Evolutionary conservation across 2,888 invertebrate genomes (phyloP), one percentile per base, ranked within the genome.

Genomic region (Perithous albicinctus): DNA sequence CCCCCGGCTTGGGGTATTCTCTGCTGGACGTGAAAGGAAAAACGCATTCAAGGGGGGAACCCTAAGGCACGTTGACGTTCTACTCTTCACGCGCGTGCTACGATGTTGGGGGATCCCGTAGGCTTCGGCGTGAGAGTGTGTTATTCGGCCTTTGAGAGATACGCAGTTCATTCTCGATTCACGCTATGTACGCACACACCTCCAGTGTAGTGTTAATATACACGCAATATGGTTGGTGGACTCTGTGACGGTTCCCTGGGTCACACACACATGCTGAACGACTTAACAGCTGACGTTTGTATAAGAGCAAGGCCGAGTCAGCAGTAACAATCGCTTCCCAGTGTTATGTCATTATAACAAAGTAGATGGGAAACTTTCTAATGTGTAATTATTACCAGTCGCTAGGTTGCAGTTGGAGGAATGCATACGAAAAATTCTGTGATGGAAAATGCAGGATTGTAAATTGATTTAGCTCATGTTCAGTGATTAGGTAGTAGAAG

Each of bases 1-100:
- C 91, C 93, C 90, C 92, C 90, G 90, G 32, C 15, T 18, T 59
- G 91, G 92, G 93, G 93, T 93, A 93, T 93, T 93, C 90, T 90
- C 90, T 90, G 18, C 90, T 90, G 18, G 18, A 32, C 93, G 85
- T 92, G 89, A 93, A 93, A 91, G 91, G 88, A 93, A 93, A 93
- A 66, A 66, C 32, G 23, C 32, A 46, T 35, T 29, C 51, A 70
- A 41, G 69, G 41, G 69, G 51, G 69, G 66, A 48, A 48, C 18
- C 66, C 66, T 26, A 7, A 32, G 66, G 29, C 66, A 48, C 48
- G 29, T 41, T 59, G 29, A 46, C 38, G 38, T 23, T 63, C 6
- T 38, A 32, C 20, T 41, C 41, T 63, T 63, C 23, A 41, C 63
- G 23, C 35, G 61, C 63, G 63, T 63, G 63, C 23, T 23, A 23